These are phyloP conservation scores for Leuciscus waleckii DNA, from an alignment of 2,797 vertebrate genomes.

Conservation along the genomic window DNA sequence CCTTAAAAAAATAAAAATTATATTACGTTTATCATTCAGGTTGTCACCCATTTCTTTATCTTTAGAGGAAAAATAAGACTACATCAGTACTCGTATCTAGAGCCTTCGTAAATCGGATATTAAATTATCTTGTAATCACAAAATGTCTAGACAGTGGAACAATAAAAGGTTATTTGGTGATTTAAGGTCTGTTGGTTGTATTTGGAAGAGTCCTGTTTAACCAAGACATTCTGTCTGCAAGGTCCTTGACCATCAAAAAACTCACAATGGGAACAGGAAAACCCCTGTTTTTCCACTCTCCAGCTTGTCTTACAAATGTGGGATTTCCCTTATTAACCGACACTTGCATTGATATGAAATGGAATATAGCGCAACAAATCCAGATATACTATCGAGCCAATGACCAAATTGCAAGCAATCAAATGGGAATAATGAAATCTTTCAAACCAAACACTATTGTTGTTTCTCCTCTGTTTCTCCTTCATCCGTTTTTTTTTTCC, in stretches of 20 bases:
- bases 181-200: conserved; percentile 49
- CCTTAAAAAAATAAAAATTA: background rate
- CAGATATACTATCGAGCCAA: background rate
- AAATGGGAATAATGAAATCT: conserved; percentile 31
- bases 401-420: conserved; percentile 3
- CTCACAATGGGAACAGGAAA: conserved; percentile 27
- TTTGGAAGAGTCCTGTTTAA: conserved; percentile 57
- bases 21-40: background rate
- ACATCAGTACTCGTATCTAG: background rate
- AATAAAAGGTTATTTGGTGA: conserved; percentile 57
- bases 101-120: conserved; percentile 44
- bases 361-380: background rate
- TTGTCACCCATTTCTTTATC: background rate
- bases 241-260: conserved; percentile 32
- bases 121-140: conserved; percentile 53
- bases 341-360: conserved; percentile 17
- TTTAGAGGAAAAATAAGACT: conserved; percentile 6
- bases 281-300: conserved; percentile 19
- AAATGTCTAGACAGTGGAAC: conserved; percentile 59
- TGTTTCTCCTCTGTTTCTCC: conserved; percentile 39
- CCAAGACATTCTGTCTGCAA: conserved; percentile 42
- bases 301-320: conserved; percentile 30
- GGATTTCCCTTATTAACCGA: conserved; percentile 35
- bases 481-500: conserved; percentile 27
- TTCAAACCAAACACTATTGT: conserved; percentile 40